These are phyloP conservation scores for Marasmarcha lunaedactyla DNA, from an alignment of 2,888 invertebrate genomes.

Conservation along the genomic window DNA sequence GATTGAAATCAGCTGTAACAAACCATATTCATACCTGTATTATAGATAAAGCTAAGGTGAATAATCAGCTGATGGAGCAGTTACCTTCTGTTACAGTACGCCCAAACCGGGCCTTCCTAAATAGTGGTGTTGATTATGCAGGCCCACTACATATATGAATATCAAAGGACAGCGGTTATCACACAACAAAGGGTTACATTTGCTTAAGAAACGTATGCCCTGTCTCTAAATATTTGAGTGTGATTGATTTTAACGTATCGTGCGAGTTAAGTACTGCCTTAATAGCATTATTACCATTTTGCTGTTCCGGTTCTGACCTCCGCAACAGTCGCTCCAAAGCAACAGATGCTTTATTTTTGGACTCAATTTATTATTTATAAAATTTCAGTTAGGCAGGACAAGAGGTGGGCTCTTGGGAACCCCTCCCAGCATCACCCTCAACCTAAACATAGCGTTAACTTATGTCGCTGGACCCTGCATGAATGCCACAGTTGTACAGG, in stretches of 20 bases:
- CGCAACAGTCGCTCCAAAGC: conserved; percentile 9
- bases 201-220: conserved; percentile 13
- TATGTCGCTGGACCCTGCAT: conserved; percentile 9
- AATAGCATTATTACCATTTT: not conserved
- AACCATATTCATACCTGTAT: no score
- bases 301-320: conserved; percentile 6
- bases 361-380: conserved; percentile 6
- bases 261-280: not conserved
- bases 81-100: no score
- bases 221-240: conserved; percentile 3
- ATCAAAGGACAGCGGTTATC: no score
- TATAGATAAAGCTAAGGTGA: no score
- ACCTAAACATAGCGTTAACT: conserved; percentile 12
- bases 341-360: conserved; percentile 6
- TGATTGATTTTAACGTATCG: not conserved
- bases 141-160: no score
- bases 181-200: no score
- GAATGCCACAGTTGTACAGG: conserved; percentile 14
- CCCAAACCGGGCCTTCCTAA: no score
- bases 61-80: no score
- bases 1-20: no score
- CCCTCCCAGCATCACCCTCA: conserved; percentile 13
- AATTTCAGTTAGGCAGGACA: conserved; percentile 11
- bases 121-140: no score
- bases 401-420: conserved; percentile 13